Percentiles rank a stretch among this genome's conserved stretches.
Evolutionary conservation across 2,888 invertebrate species (phyloP).

Genomic region (Oxytorus armatus): DNA sequence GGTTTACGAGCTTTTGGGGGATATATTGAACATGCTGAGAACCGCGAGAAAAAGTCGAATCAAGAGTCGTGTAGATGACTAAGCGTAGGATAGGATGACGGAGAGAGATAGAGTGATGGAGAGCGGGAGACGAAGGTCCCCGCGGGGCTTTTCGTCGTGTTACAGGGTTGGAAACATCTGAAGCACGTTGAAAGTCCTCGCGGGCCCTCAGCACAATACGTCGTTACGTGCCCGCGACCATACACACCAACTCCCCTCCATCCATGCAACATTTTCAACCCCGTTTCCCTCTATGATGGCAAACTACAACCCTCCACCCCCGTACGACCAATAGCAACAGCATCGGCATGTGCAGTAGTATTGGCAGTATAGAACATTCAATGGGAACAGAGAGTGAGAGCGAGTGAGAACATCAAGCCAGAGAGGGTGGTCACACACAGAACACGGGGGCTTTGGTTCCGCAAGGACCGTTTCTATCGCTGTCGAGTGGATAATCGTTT

Average conservation of each 20-base stretch:
- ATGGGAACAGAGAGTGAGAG: slow-evolving; percentile 26
- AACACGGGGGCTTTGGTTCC: slow-evolving; percentile 48
- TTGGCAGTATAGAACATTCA: slow-evolving; percentile 49
- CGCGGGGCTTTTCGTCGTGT: slow-evolving; percentile 55
- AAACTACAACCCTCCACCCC: slow-evolving; percentile 52
- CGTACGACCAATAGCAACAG: slow-evolving; percentile 51
- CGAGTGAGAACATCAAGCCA: slow-evolving; percentile 16
- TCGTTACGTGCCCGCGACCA: slow-evolving; percentile 76
- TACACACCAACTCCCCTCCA: slow-evolving; percentile 50
- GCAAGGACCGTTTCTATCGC: slow-evolving; percentile 74
- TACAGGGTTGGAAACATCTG: slow-evolving; percentile 53
- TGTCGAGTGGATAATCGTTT: slow-evolving; percentile 83
- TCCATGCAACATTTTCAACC: slow-evolving; percentile 44
- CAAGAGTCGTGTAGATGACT: slow-evolving; percentile 28
- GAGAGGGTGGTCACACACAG: slow-evolving; percentile 57
- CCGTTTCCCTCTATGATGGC: slow-evolving; percentile 47
- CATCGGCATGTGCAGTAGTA: slow-evolving; percentile 57
- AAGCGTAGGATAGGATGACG: slow-evolving; percentile 30
- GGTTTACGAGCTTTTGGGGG: slow-evolving; percentile 17
- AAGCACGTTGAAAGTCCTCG: slow-evolving; percentile 75
- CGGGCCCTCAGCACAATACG: slow-evolving; percentile 80
- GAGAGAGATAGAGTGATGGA: background rate
- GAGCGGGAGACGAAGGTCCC: slow-evolving; percentile 45
- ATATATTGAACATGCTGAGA: slow-evolving; percentile 25
- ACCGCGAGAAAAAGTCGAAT: slow-evolving; percentile 20